These are phyloP conservation scores for Heterochromis multidens DNA, from an alignment of 2,113 vertebrate genomes.

Conservation along the genomic window DNA sequence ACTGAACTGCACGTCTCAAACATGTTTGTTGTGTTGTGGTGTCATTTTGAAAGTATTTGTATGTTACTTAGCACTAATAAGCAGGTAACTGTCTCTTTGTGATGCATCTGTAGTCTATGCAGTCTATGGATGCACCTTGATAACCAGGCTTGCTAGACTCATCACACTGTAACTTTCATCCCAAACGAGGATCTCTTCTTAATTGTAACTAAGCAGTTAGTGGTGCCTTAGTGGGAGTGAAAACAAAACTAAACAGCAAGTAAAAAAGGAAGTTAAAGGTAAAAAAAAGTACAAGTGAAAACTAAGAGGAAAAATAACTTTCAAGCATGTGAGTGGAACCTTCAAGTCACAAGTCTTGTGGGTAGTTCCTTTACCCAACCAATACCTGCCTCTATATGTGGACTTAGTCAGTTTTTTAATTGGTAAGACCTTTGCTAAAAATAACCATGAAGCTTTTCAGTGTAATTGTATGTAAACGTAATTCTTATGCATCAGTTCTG, in stretches of 20 bases:
- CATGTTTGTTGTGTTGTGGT: not conserved
- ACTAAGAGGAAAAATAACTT: not conserved
- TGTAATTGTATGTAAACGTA: not conserved
- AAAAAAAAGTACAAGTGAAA: not conserved
- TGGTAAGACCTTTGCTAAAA: accelerated
- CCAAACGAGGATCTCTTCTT: not conserved
- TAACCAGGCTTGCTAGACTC: not conserved
- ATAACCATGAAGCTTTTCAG: not conserved
- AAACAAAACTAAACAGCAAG: not conserved
- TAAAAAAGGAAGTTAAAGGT: not conserved
- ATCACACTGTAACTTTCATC: not conserved
- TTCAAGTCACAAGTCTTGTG: not conserved
- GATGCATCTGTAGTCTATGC: not conserved
- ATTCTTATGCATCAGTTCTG: not conserved
- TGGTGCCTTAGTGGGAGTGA: not conserved
- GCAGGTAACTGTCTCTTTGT: not conserved
- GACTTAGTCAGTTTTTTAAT: not conserved
- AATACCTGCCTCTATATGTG: not conserved
- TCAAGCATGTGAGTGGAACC: not conserved
- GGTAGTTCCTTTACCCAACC: not conserved
- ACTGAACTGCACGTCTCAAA: not conserved
- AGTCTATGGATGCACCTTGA: not conserved
- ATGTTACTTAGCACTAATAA: not conserved
- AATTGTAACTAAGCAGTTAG: not conserved
- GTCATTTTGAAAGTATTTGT: not conserved